Evolutionary conservation across 2,888 invertebrate genomes (phyloP), one percentile per base, ranked within the genome.

Genomic region (Dicyrtomina minuta): DNA sequence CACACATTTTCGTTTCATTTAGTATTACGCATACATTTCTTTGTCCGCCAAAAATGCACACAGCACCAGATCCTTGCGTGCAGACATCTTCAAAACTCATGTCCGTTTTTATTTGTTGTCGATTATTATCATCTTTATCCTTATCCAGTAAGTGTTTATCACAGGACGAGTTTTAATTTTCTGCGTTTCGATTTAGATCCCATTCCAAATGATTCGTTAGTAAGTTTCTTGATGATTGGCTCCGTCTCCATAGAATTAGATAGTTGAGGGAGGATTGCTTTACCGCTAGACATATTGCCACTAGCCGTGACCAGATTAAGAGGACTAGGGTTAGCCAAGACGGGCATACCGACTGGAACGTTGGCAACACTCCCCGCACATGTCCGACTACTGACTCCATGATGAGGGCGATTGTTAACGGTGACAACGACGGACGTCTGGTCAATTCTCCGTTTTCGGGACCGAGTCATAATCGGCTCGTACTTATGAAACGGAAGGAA

Each of bases 381-480:
- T 17, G 26, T 68, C 20, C 53, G 53, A 39, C 49, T 46, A n/a
- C 3, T 51, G n/a, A 4, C 22, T 17, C n/a, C 27, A 33, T 17
- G 13, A 53, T 5, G 46, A 24, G 49, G 20, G 49, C 8, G 13
- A 61, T 17, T n/a, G 24, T 22, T 61, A 22, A n/a, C 24, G 43
- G 49, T 24, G 49, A 49, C 20, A 24, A 20, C 22, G 17, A n/a
- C 5, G 41, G 24, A 22, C 12, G 59, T 62, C 59, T 68, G 61
- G 58, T 78, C 76, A 69, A 75, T 75, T 58, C 73, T 73, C 26
- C 78, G 70, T 65, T 78, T 78, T 59, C 78, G 68, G 3, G 78
- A 59, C n/a, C 78, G 68, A 12, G 78, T 78, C 78, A 78, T 78
- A 12, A 78, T 78, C 0, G 78, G 78, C 51, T 78, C 78, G 59